Evolutionary conservation across 2,113 vertebrate species (phyloP), one percentile per base, ranked within the genome.

Genomic region (Phoenicopterus ruber): DNA sequence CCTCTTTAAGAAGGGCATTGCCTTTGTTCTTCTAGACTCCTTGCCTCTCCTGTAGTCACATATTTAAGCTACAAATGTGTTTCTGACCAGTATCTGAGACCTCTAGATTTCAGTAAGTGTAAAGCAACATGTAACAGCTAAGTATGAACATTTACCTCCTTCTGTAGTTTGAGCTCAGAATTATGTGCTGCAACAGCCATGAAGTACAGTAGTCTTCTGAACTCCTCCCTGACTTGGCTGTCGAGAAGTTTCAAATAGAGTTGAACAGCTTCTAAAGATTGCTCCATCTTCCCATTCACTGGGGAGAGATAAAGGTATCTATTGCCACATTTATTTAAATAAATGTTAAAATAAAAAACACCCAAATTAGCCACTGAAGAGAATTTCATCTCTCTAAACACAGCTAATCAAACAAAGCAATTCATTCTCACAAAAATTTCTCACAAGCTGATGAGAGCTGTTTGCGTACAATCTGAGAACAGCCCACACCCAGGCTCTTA

Each of bases 211-310:
- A 99, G 98, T 32, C 99, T 98, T 61, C 99, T 98, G 16, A 99
- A 99, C 95, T 99, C 99, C 97, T 99, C 99, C 94, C 99, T 98
- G 80, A 98, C 98, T 89, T 98, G 98, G 57, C 98, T 98, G 96
- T 99, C 98, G 83, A 99, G 97, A 93, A 99, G 98, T 94, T 99
- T 99, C 91, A 99, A 91, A 95, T 99, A 99, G 57, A 99, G 98
- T 84, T 99, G 99, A 92, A 99, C 90, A 36, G 99, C 98, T 98
- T 99, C 99, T 88, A 99, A 89, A 52, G 99, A 99, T 87, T 98
- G 98, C 47, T 99, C 99, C 52, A 95, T 98, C 97, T 99, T 99
- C 63, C 99, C 99, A 65, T 99, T 99, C 93, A 99, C 99, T 99
- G 90, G 15, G 40, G 95, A 72, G 95, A 97, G 88, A 96, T 20